phyloP scores from a whole-genome alignment of 2,797 vertebrate genomes.

The Arrhamphus sclerolepis region DNA sequence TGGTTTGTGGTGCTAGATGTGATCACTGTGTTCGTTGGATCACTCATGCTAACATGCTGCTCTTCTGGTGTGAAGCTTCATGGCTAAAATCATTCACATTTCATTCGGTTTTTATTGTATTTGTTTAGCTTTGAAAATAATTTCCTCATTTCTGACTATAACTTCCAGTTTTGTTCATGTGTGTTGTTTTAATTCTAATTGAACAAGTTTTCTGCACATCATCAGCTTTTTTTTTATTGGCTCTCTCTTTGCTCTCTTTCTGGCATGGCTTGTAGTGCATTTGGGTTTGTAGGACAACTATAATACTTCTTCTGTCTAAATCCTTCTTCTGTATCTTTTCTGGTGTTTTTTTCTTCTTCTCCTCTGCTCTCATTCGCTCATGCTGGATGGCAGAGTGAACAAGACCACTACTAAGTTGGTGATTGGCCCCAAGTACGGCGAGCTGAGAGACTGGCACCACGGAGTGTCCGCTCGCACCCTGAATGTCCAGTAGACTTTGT shows the following conservation, averaged over 20 bases:
- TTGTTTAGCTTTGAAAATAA: no score
- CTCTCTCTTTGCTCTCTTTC: conserved; percentile 3
- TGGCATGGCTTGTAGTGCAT: conserved; percentile 39
- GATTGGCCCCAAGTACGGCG: conserved; percentile 94
- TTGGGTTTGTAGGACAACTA: background rate
- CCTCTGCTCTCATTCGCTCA: conserved; percentile 17
- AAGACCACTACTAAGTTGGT: conserved; percentile 87
- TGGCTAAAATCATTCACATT: no score
- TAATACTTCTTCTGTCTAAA: conserved; percentile 32
- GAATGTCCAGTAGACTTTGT: conserved; percentile 89
- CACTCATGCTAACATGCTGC: conserved; percentile 23
- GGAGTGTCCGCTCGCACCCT: conserved; percentile 97
- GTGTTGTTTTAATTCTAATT: conserved; percentile 6
- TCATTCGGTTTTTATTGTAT: no score
- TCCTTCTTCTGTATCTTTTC: conserved; percentile 30
- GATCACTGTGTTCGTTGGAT: conserved; percentile 26
- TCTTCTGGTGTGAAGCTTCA: background rate
- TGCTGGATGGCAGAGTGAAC: conserved; percentile 79
- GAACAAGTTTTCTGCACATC: conserved; percentile 1
- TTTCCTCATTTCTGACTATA: no score
- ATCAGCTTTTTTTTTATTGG: conserved; percentile 5
- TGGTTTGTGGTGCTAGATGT: conserved; percentile 27
- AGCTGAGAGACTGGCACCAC: conserved; percentile 99
- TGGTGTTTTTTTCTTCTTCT: conserved; percentile 30
- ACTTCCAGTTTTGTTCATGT: background rate